phyloP scores from a whole-genome alignment of 1,140 invertebrate species.

The Amphibalanus amphitrite region DNA sequence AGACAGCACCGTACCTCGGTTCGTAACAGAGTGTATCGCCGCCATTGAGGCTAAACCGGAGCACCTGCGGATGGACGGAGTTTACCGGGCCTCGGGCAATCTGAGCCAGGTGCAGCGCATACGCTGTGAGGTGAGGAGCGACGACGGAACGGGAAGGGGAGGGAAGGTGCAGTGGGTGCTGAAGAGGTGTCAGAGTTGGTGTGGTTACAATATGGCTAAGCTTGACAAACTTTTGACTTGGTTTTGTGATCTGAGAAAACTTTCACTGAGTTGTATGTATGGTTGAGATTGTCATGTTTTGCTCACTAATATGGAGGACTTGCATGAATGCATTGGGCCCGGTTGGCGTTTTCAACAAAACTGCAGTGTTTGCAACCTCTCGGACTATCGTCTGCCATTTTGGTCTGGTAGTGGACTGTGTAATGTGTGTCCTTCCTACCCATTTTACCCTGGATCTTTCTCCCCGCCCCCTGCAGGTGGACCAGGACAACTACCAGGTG shows the following conservation, averaged over 20 bases:
- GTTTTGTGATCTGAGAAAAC: not conserved
- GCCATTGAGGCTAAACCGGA: constrained; percentile 57
- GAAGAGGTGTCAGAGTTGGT: too few relatives aligned
- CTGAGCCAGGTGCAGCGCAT: constrained; percentile 17
- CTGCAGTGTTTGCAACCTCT: too few relatives aligned
- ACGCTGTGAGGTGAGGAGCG: constrained; percentile 17
- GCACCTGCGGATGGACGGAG: constrained; percentile 60
- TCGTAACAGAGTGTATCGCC: constrained; percentile 56
- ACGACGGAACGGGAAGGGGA: too few relatives aligned
- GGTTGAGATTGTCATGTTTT: not conserved
- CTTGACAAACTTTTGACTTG: too few relatives aligned
- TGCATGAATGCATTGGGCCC: not conserved
- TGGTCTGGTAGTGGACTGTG: too few relatives aligned
- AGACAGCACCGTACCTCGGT: constrained; percentile 41
- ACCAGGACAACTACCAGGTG: constrained; percentile 47
- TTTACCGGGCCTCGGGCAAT: constrained; percentile 22
- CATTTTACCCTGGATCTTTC: not conserved
- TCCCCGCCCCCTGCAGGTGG: constrained; percentile 33
- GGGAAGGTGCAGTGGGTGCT: too few relatives aligned
- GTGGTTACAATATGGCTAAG: too few relatives aligned
- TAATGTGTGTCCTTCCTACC: too few relatives aligned
- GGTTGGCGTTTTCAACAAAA: not conserved
- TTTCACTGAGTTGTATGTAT: not conserved
- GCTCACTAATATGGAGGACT: constrained; percentile 7
- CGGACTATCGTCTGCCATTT: too few relatives aligned